Base-by-base conservation (phyloP, 2,888 invertebrate genomes). In the Malachius bipustulatus region DNA sequence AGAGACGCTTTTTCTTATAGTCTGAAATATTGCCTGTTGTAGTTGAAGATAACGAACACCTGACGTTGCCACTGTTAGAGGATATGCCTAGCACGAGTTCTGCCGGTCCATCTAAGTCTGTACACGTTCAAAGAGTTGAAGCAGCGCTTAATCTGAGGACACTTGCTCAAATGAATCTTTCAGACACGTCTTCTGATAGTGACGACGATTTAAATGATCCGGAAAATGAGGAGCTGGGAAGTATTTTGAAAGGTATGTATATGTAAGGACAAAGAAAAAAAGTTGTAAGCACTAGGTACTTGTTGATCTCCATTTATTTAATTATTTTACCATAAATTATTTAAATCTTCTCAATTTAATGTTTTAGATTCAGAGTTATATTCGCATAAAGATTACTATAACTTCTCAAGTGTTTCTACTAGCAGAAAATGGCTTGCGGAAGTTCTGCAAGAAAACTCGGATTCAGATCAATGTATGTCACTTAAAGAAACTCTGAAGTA, bases 401-500 rank as follows among this genome's bases (percentile, higher is more conserved):
- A 93, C 60, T 77, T 91, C 51, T 73, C 76, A 27, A 80, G 77
- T 51, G 75, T 89, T 13, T 83, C 82, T 37, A 76, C 78, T 41
- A 84, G 85, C 52, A 68, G 93, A 39, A 75, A 79, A 50, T 94
- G 93, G 91, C 63, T 94, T 4, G 76, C 82, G 53, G 82, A 87
- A 60, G 71, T 89, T 10, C 62, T 94, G n/a, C 62, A 91, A 9
- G 81, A 80, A 50, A 77, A 69, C 63, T 70, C 69, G 28, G 74
- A 82, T 1, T 77, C 75, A 9, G 73, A 75, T 0, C 73, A 71
- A 32, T 6, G n/a, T 8, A 6, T 19, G 24, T n/a, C 24, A 19
- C n/a, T 8, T 19, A n/a, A 19, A 6, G 24, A 19, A 19, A 19
- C 24, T 8, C 6, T 19, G n/a, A 19, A 19, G n/a, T 19, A n/a